Percentiles rank a stretch among this genome's conserved stretches.
Conservation (phyloP, 2,888 invertebrate genomes). For the Meiosimyza platycephala region DNA sequence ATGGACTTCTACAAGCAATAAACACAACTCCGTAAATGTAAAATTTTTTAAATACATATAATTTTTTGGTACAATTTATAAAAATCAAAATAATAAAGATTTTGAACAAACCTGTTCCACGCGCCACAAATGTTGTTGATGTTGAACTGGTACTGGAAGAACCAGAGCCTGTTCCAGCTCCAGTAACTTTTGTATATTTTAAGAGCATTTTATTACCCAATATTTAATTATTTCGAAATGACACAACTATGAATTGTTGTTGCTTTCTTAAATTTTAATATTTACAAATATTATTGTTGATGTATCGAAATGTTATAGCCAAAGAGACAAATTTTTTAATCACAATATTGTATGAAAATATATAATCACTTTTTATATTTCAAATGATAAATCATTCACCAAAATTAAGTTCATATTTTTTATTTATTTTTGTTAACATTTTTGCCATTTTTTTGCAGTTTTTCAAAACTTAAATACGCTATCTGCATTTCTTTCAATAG, state of each 20-base stretch:
- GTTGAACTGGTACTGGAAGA: conserved; percentile 53
- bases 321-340: too few species aligned
- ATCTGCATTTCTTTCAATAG: conserved; percentile 4
- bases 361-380: background rate
- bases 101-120: conserved; percentile 62
- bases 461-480: background rate
- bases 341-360: too few species aligned
- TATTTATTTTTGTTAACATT: conserved; percentile 2
- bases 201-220: conserved; percentile 54
- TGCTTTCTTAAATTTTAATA: conserved; percentile 5
- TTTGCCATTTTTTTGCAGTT: conserved; percentile 23
- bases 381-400: too few species aligned
- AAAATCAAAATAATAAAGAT: conserved; percentile 5
- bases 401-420: background rate
- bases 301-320: too few species aligned
- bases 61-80: background rate
- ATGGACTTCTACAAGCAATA: too few species aligned
- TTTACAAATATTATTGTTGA: too few species aligned
- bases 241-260: conserved; percentile 26
- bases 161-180: conserved; percentile 54
- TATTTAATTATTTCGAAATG: background rate
- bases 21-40: too few species aligned
- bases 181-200: conserved; percentile 59
- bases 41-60: too few species aligned
- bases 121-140: conserved; percentile 53